These are phyloP conservation scores for Actenoides hombroni DNA, from an alignment of 2,113 vertebrate genomes.

Conservation along the genomic window DNA sequence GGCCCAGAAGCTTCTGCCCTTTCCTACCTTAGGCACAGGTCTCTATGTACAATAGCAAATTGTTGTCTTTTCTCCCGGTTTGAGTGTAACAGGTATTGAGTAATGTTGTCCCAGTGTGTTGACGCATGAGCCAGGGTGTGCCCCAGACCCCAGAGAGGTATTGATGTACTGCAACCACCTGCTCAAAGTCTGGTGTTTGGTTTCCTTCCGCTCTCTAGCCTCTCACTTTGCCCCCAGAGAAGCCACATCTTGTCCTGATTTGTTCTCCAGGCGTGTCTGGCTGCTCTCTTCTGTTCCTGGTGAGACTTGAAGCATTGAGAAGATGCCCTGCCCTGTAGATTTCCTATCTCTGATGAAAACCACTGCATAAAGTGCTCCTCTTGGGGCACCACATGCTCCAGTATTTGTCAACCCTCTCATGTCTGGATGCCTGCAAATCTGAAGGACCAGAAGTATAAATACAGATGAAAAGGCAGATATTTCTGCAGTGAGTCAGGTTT, in stretches of 20 bases:
- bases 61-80: neutral
- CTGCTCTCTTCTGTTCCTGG: neutral
- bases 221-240: neutral
- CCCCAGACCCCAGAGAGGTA: neutral
- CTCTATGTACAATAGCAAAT: neutral
- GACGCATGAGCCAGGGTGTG: neutral
- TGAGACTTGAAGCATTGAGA: neutral
- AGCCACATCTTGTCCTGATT: neutral
- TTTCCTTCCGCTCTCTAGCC: neutral
- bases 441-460: neutral
- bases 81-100: neutral
- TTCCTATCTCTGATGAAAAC: neutral
- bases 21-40: neutral
- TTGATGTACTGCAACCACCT: fast-evolving
- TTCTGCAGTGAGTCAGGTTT: neutral
- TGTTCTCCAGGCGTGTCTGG: fast-evolving
- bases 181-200: neutral
- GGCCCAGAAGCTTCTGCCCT: neutral
- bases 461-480: neutral
- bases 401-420: fast-evolving
- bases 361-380: neutral
- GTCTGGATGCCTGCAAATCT: neutral
- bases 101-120: neutral
- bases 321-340: neutral
- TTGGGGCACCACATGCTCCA: neutral